phyloP scores from a whole-genome alignment of 2,113 vertebrate genomes.

The Chlorodrepanis virens region DNA sequence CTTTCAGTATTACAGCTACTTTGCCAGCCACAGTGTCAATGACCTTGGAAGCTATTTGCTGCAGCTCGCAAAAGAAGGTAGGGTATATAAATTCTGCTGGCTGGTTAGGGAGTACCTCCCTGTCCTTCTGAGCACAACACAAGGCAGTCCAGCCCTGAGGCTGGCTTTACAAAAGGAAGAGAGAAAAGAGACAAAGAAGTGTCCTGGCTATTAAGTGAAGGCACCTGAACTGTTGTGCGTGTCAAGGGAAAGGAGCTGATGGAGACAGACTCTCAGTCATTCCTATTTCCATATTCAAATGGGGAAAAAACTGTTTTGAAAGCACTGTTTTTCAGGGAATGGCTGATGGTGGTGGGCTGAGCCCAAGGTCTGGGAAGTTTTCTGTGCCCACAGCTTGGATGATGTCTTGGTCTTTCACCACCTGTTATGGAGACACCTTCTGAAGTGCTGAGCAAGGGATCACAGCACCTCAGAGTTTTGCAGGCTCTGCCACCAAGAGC shows the following conservation, averaged over 20 bases:
- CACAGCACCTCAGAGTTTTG: background rate
- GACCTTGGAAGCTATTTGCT: conserved; percentile 87
- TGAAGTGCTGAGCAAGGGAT: background rate
- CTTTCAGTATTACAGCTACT: conserved; percentile 91
- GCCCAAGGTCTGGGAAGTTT: background rate
- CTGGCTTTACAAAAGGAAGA: background rate
- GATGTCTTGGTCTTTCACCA: background rate
- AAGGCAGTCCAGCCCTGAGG: background rate
- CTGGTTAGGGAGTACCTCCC: background rate
- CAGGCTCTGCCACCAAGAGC: background rate
- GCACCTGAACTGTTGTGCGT: background rate
- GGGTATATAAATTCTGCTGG: background rate
- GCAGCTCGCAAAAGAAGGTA: conserved; percentile 89
- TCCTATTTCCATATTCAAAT: background rate
- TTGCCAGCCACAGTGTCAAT: conserved; percentile 77
- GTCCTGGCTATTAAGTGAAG: background rate
- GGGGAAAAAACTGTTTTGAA: background rate
- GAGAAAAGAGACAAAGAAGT: background rate
- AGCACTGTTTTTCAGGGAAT: background rate
- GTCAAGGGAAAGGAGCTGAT: background rate
- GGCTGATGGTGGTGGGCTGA: background rate
- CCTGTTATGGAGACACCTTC: background rate
- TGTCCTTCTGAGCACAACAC: background rate
- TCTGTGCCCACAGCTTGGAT: background rate
- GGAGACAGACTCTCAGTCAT: background rate